Conservation (phyloP, 2,888 invertebrate genomes). For the Lamellibrachia satsuma region DNA sequence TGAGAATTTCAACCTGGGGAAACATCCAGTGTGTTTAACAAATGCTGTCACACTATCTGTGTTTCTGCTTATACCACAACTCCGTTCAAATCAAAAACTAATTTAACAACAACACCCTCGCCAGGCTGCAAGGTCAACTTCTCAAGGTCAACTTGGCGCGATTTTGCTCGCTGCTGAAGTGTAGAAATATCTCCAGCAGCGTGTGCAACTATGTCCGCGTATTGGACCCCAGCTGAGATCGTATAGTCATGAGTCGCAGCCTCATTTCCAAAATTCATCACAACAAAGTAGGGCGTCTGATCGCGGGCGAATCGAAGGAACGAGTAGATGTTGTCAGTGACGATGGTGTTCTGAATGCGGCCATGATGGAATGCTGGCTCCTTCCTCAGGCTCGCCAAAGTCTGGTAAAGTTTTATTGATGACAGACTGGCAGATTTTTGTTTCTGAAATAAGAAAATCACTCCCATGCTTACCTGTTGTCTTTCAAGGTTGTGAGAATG, state of each 20-base stretch:
- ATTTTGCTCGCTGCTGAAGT: background rate
- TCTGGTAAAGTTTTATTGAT: conserved; percentile 42
- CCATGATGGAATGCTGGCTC: conserved; percentile 53
- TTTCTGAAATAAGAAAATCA: conserved; percentile 36
- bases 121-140: conserved; percentile 48
- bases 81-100: conserved; percentile 1
- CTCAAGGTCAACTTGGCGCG: conserved; percentile 32
- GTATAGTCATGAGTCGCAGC: conserved; percentile 47
- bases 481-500: background rate
- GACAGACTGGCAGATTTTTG: conserved; percentile 41
- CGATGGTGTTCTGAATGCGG: conserved; percentile 45
- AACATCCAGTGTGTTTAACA: background rate
- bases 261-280: conserved; percentile 53
- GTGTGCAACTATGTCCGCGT: conserved; percentile 34
- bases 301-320: conserved; percentile 45
- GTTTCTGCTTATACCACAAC: background rate
- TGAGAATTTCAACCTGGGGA: background rate
- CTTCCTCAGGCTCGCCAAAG: conserved; percentile 47
- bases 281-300: conserved; percentile 49
- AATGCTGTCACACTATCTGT: background rate
- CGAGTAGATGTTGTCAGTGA: conserved; percentile 52
- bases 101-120: conserved; percentile 52
- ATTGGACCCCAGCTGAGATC: conserved; percentile 33
- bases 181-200: conserved; percentile 38
- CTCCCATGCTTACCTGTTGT: background rate